Base-by-base conservation (phyloP, 2,113 vertebrate species). In the Sceloporus undulatus region DNA sequence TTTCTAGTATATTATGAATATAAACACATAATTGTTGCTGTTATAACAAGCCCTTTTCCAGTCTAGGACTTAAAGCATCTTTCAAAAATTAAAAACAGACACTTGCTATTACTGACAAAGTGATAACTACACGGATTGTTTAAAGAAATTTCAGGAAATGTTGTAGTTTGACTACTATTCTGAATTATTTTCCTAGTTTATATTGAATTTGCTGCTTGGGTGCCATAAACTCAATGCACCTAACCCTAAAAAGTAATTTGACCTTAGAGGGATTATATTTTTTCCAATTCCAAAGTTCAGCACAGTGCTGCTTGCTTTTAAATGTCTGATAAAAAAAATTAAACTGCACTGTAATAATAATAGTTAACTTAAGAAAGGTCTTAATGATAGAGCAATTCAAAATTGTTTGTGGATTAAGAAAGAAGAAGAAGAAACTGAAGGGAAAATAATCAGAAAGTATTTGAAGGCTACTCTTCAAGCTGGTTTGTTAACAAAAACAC, bases 141-240 rank as follows among this genome's bases (percentile, higher is more conserved):
- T 74, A 21, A 78, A 52, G 25, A n/a, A 23, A 38, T 42, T n/a
- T 88, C 62, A 38, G 59, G 27, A 29, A 82, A 40, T 38, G 21
- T 16, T 65, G 34, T 27, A 42, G n/a, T 54, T 18, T 42, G 13
- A 8, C 11, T 48, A 54, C 25, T 38, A 76, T 82, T 87, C 74
- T 76, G 38, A 34, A 87, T 59, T 48, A 87, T 79, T 78, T 78
- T 91, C 85, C 78, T 79, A 92, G 52, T 65, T 79, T n/a, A 85
- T 62, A 87, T 87, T 1, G 84, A 48, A 14, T 79, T 73, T 84
- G 74, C 80, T 91, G 79, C 74, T 40, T 88, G 84, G 90, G 90
- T 84, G 82, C 52, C 73, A 10, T 79, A 91, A 66, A 78, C 87
- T 1, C 13, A 19, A 0, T 0, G 75, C 91, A 76, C 59, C 34